Conservation (phyloP, 1,140 invertebrate genomes). For the Formica selysi region DNA sequence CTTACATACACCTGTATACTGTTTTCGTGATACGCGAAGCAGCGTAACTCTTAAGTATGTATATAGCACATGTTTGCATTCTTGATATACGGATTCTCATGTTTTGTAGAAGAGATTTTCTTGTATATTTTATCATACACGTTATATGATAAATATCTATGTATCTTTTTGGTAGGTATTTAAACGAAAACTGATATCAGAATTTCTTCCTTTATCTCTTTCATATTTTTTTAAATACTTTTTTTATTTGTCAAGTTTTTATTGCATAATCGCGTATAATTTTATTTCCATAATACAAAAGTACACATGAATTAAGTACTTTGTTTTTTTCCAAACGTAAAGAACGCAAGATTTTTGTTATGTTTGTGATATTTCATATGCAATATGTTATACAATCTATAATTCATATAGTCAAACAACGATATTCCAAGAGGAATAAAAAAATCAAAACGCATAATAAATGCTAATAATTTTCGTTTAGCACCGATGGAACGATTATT, state of each 20-base stretch:
- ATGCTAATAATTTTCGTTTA: slow-evolving; percentile 15
- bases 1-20: no score
- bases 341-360: no score
- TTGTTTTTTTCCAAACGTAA: background rate
- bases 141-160: background rate
- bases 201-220: background rate
- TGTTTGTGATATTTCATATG: no score
- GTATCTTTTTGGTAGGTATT: background rate
- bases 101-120: background rate
- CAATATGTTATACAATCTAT: background rate
- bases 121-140: background rate
- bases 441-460: background rate
- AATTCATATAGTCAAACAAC: background rate
- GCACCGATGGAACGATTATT: slow-evolving; percentile 6
- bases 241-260: background rate
- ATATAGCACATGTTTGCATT: background rate
- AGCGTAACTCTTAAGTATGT: background rate
- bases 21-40: background rate
- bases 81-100: background rate
- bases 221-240: background rate
- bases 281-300: slow-evolving; percentile 4
- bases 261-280: background rate
- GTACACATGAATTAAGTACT: background rate
- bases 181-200: background rate
- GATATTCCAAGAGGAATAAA: background rate